phyloP scores from a whole-genome alignment of 2,888 invertebrate species.

The Carcina quercana region DNA sequence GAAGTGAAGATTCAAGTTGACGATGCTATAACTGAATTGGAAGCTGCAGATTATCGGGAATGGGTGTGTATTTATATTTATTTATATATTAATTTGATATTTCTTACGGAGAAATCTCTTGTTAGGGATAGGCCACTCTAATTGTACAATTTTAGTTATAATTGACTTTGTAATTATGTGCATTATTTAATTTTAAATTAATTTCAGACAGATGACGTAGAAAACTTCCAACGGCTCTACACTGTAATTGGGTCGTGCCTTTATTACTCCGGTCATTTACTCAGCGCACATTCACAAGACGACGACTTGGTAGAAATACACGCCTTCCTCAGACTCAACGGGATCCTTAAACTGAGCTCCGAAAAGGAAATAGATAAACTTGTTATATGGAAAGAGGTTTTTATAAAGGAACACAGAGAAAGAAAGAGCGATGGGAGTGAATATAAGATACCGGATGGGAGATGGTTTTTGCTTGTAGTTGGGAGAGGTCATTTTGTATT shows the following conservation, averaged over 20 bases:
- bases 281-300: slow-evolving; percentile 85
- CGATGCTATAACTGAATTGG: slow-evolving; percentile 90
- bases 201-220: slow-evolving; percentile 82
- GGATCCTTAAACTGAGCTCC: slow-evolving; percentile 79
- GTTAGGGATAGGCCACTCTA: too few relatives aligned
- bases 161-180: too few relatives aligned
- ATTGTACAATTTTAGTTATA: too few relatives aligned
- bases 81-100: too few relatives aligned
- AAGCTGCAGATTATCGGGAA: slow-evolving; percentile 93
- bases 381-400: slow-evolving; percentile 86
- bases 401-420: slow-evolving; percentile 64
- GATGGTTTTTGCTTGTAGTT: slow-evolving; percentile 83
- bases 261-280: slow-evolving; percentile 80
- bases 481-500: slow-evolving; percentile 82
- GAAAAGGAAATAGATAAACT: slow-evolving; percentile 80
- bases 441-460: slow-evolving; percentile 73
- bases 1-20: slow-evolving; percentile 88
- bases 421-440: slow-evolving; percentile 43
- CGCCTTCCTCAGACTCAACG: slow-evolving; percentile 83
- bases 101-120: too few relatives aligned
- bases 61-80: slow-evolving; percentile 78
- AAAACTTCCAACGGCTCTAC: slow-evolving; percentile 82
- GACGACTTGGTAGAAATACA: slow-evolving; percentile 85
- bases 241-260: slow-evolving; percentile 79
- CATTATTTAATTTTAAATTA: too few relatives aligned